These are phyloP conservation scores for Porphyrio hochstetteri DNA, from an alignment of 2,113 vertebrate genomes.

Conservation along the genomic window DNA sequence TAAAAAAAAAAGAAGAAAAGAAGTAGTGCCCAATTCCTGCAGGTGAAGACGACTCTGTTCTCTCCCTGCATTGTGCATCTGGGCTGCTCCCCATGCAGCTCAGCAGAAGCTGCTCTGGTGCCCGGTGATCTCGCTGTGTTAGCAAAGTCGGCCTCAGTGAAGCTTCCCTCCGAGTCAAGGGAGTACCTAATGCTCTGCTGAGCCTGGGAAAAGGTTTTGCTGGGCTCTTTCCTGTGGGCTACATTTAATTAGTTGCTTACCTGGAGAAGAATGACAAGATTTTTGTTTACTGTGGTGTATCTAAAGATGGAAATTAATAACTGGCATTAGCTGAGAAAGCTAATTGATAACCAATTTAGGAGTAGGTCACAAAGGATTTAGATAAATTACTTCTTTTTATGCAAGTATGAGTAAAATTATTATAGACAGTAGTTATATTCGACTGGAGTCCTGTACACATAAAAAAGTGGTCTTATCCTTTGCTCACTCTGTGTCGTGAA, in stretches of 20 bases:
- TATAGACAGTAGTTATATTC: background rate
- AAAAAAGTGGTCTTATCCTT: background rate
- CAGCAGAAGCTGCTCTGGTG: background rate
- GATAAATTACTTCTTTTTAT: background rate
- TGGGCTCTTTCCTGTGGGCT: background rate
- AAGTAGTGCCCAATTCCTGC: background rate
- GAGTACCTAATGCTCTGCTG: background rate
- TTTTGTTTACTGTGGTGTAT: background rate
- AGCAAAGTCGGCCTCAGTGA: background rate
- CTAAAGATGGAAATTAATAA: conserved; percentile 31
- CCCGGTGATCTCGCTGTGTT: background rate
- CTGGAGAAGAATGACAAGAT: background rate
- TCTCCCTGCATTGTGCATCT: accelerated
- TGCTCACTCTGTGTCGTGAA: background rate
- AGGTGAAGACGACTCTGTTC: background rate
- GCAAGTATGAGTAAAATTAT: background rate
- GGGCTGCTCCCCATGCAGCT: accelerated
- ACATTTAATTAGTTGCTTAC: background rate
- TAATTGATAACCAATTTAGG: background rate
- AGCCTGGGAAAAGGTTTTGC: background rate
- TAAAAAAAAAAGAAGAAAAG: background rate
- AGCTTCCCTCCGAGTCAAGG: background rate
- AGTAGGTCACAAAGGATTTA: conserved; percentile 19
- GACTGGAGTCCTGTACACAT: background rate
- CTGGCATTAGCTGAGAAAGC: background rate